Conservation (phyloP, 2,888 invertebrate species). For the Noctua fimbriata region DNA sequence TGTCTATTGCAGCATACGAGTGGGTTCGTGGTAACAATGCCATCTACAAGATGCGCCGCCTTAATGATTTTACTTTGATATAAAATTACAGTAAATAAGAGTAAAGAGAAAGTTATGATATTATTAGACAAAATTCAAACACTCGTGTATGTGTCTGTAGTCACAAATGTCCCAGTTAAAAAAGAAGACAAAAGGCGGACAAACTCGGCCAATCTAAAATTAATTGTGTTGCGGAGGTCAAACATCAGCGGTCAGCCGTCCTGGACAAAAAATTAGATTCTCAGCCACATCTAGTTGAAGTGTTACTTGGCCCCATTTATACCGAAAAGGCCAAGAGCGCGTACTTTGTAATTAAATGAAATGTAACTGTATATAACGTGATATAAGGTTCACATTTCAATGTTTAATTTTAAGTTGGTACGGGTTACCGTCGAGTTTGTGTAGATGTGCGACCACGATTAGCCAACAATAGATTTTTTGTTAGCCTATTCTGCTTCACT, state of each 20-base stretch:
- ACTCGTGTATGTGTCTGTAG: not conserved
- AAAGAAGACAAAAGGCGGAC: slow-evolving; percentile 6
- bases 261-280: slow-evolving; percentile 17
- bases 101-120: not conserved
- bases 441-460: not conserved
- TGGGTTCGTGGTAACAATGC: not conserved
- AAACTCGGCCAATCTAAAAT: slow-evolving; percentile 2
- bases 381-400: slow-evolving; percentile 19
- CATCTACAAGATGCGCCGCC: not conserved
- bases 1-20: not conserved
- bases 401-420: not conserved
- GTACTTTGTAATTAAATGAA: not conserved
- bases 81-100: not conserved
- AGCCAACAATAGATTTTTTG: slow-evolving; percentile 26
- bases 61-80: not conserved
- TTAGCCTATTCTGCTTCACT: not conserved
- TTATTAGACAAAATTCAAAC: not conserved
- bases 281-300: slow-evolving; percentile 1
- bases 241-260: not conserved
- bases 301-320: slow-evolving; percentile 34
- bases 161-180: slow-evolving; percentile 9
- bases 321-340: slow-evolving; percentile 10
- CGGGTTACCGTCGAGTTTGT: not conserved
- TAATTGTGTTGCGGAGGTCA: slow-evolving; percentile 30
- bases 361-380: not conserved